These are phyloP conservation scores for Cyanistes caeruleus DNA, from an alignment of 2,113 vertebrate genomes.

Conservation along the genomic window DNA sequence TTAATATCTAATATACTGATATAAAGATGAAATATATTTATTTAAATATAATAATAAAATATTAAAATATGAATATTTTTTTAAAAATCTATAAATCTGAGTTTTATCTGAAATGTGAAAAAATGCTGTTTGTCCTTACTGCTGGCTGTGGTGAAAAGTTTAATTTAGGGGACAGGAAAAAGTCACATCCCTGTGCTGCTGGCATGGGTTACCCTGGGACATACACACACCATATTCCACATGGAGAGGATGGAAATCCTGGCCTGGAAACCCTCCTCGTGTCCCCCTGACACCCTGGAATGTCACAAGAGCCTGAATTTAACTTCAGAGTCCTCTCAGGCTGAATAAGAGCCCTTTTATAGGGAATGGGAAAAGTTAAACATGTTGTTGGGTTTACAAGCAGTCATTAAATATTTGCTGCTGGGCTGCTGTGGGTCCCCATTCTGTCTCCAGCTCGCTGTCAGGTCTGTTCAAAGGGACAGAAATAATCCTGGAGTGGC, in stretches of 20 bases:
- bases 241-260: background rate
- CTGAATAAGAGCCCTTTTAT: background rate
- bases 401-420: constrained; percentile 2
- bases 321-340: background rate
- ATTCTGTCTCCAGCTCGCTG: background rate
- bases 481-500: background rate
- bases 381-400: constrained; percentile 15
- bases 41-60: too few relatives aligned
- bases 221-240: background rate
- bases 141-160: background rate
- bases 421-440: background rate
- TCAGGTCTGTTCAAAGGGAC: background rate
- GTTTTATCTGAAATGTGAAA: background rate
- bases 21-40: too few relatives aligned
- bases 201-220: background rate
- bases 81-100: background rate
- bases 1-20: too few relatives aligned
- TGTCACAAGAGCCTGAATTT: background rate
- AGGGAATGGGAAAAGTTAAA: constrained; percentile 22
- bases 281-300: background rate
- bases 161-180: background rate
- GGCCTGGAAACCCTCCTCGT: background rate
- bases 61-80: too few relatives aligned
- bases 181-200: background rate
- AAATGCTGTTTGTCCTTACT: background rate